Conservation (phyloP, 2,797 vertebrate species). For the Cossypha heuglini region DNA sequence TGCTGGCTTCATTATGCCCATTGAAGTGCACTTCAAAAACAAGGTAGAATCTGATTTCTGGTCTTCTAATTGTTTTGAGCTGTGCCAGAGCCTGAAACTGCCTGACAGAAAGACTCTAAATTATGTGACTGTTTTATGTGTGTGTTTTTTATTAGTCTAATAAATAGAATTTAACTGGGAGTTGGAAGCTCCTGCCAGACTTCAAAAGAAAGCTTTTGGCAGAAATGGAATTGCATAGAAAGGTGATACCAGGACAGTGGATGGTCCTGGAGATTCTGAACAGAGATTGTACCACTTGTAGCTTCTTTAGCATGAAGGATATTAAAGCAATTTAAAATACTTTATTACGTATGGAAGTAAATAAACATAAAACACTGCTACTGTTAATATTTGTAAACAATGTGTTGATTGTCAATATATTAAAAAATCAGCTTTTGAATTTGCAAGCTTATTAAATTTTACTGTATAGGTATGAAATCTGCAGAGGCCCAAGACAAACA, state of each 20-base stretch:
- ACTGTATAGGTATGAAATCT: background rate
- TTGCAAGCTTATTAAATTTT: background rate
- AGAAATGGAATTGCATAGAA: background rate
- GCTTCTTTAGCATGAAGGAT: background rate
- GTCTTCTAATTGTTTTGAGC: conserved; percentile 58
- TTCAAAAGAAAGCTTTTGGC: conserved; percentile 55
- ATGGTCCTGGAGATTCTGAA: background rate
- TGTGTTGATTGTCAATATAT: background rate
- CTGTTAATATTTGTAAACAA: background rate
- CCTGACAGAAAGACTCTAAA: conserved; percentile 46
- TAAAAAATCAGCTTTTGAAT: background rate
- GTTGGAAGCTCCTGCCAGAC: conserved; percentile 52
- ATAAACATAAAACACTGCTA: background rate
- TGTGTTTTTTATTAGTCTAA: conserved; percentile 66
- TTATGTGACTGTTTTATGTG: conserved; percentile 55
- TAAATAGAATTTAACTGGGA: conserved; percentile 62
- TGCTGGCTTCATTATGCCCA: conserved; percentile 98
- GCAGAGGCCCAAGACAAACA: background rate
- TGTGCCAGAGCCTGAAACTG: conserved; percentile 48
- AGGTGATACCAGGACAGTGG: conserved; percentile 35
- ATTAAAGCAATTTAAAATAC: background rate
- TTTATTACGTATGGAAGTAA: background rate
- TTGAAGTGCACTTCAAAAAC: conserved; percentile 99
- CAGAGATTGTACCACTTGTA: background rate
- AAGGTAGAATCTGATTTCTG: conserved; percentile 82